phyloP scores from a whole-genome alignment of 1,140 invertebrate species.

The Stegodyphus dumicola region DNA sequence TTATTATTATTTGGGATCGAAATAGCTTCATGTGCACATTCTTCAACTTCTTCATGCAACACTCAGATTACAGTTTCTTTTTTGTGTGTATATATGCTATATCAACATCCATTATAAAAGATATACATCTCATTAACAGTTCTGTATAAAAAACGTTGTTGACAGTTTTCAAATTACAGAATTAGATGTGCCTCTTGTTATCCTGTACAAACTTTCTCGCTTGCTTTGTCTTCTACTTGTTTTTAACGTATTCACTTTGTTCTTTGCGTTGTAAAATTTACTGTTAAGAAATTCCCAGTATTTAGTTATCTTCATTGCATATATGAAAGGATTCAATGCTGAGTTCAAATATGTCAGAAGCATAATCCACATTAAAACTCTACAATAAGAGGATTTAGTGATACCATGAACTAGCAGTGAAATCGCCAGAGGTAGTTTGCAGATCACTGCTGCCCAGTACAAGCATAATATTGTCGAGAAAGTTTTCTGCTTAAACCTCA shows the following conservation, averaged over 20 bases:
- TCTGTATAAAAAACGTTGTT: not conserved
- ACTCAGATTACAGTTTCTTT: no score
- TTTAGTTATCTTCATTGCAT: slow-evolving; percentile 23
- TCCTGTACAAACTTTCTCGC: slow-evolving; percentile 3
- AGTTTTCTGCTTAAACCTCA: slow-evolving; percentile 34
- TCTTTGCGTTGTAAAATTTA: not conserved
- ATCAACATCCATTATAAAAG: no score
- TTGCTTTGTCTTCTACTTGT: not conserved
- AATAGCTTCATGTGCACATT: no score
- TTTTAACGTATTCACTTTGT: not conserved
- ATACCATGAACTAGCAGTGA: not conserved
- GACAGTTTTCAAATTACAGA: slow-evolving; percentile 7
- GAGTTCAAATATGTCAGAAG: slow-evolving; percentile 22
- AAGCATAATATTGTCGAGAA: slow-evolving; percentile 28
- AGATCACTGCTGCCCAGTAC: slow-evolving; percentile 7
- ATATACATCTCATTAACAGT: no score
- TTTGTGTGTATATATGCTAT: no score
- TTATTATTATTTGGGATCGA: no score
- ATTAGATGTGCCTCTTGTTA: not conserved
- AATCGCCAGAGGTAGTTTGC: slow-evolving; percentile 4
- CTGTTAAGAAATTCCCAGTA: slow-evolving; percentile 28
- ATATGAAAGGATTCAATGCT: slow-evolving; percentile 40
- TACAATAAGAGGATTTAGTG: not conserved
- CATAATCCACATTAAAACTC: not conserved
- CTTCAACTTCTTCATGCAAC: no score